Percentiles rank a stretch among this genome's conserved stretches.
phyloP scores from a whole-genome alignment of 2,797 vertebrate genomes.

The Pangasius djambal region DNA sequence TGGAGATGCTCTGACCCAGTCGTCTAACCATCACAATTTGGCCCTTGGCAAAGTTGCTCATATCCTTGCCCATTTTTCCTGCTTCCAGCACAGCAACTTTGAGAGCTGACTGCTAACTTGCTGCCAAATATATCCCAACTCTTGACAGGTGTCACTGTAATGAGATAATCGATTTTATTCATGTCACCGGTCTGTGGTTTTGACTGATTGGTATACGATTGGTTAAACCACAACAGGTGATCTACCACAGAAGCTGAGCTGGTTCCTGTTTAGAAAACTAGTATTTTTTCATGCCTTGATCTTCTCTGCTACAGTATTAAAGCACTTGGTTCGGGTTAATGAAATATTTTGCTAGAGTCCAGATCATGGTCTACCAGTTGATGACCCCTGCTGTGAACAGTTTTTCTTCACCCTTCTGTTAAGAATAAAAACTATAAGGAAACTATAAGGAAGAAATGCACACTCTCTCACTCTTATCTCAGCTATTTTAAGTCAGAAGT shows the following conservation, averaged over 20 bases:
- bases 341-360: not conserved
- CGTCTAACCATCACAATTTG: too few species aligned
- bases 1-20: too few species aligned
- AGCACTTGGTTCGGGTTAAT: too few species aligned
- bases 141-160: too few species aligned
- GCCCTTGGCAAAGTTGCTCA: too few species aligned
- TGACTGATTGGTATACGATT: not conserved
- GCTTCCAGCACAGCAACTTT: too few species aligned
- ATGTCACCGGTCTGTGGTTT: too few species aligned
- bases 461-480: not conserved
- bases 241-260: not conserved
- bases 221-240: not conserved
- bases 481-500: not conserved
- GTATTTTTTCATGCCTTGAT: not conserved
- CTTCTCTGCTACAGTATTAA: not conserved
- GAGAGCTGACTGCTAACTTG: too few species aligned
- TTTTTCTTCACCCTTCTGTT: not conserved
- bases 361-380: not conserved
- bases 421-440: constrained; percentile 1
- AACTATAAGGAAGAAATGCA: not conserved
- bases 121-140: too few species aligned
- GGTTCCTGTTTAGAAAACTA: not conserved
- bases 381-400: constrained; percentile 5
- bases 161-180: too few species aligned
- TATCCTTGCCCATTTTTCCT: too few species aligned